Conservation (phyloP, 2,113 vertebrate genomes). For the Mus pahari region DNA sequence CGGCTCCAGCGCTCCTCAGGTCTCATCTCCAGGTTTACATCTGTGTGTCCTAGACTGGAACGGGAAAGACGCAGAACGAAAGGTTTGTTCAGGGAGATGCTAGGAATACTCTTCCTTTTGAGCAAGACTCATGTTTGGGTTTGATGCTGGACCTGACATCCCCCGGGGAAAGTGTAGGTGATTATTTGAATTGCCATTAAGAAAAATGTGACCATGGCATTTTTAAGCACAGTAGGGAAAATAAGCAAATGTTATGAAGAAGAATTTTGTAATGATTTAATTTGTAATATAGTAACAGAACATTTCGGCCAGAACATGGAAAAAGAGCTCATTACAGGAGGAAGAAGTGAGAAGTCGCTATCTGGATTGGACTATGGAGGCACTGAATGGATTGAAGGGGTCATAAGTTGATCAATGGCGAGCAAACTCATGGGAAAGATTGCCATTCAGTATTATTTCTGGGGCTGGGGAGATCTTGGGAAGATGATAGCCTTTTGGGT, state of each 20-base stretch:
- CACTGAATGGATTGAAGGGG: not conserved
- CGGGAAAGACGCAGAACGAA: not conserved
- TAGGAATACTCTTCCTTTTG: too few species aligned
- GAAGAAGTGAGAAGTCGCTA: not conserved
- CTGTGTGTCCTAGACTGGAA: conserved; percentile 34
- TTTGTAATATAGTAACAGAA: too few species aligned
- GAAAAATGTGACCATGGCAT: not conserved
- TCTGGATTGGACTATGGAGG: not conserved
- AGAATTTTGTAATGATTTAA: too few species aligned
- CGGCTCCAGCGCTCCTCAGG: not conserved
- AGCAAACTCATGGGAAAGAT: not conserved
- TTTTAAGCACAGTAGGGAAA: not conserved
- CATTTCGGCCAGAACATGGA: not conserved
- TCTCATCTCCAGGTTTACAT: conserved; percentile 74
- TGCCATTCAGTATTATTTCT: not conserved
- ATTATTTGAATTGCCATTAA: not conserved
- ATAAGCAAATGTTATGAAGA: too few species aligned
- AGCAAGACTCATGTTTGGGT: not conserved
- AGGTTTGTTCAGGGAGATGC: not conserved
- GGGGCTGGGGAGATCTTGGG: not conserved
- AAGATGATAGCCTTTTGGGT: not conserved
- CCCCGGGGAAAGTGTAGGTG: not conserved
- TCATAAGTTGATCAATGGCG: not conserved
- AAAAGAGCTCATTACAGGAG: not conserved
- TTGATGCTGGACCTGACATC: not conserved